These are phyloP conservation scores for Xenopus petersii DNA, from an alignment of 2,797 vertebrate species.

Conservation along the genomic window DNA sequence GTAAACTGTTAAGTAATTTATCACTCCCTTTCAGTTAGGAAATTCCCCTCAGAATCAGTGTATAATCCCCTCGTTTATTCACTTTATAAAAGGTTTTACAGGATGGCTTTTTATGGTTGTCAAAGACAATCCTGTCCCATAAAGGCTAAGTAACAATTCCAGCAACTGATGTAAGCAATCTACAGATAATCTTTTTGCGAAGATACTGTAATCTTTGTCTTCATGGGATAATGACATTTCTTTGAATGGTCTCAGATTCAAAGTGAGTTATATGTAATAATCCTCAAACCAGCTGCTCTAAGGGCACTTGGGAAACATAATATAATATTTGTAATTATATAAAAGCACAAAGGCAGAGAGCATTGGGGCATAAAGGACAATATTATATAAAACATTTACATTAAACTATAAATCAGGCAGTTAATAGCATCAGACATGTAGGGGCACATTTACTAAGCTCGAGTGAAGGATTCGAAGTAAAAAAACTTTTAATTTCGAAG, in stretches of 20 bases:
- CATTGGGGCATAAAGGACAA: not conserved
- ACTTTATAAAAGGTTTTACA: conserved; percentile 34
- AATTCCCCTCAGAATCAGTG: conserved; percentile 41
- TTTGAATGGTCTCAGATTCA: conserved; percentile 48
- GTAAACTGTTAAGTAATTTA: not conserved
- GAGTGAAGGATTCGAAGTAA: no score
- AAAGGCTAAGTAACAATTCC: conserved; percentile 54
- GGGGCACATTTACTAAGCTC: no score
- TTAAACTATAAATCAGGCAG: no score
- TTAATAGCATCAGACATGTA: no score
- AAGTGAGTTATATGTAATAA: conserved; percentile 48
- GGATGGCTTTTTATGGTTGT: conserved; percentile 46
- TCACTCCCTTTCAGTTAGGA: conserved; percentile 36
- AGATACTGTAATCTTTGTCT: conserved; percentile 44
- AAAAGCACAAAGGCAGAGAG: not conserved
- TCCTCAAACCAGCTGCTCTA: conserved; percentile 38
- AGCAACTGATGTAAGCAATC: conserved; percentile 48
- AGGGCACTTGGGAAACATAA: conserved; percentile 35
- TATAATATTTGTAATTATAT: conserved; percentile 8
- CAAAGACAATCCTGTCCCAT: conserved; percentile 48
- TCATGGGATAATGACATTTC: conserved; percentile 46
- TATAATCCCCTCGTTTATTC: conserved; percentile 44
- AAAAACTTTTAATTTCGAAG: no score
- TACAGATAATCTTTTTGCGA: conserved; percentile 46
- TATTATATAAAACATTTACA: no score